A percentile compares a stretch with the other conserved stretches of the same genome.
phyloP scores from a whole-genome alignment of 2,113 vertebrate species.

The Donacobius atricapilla region DNA sequence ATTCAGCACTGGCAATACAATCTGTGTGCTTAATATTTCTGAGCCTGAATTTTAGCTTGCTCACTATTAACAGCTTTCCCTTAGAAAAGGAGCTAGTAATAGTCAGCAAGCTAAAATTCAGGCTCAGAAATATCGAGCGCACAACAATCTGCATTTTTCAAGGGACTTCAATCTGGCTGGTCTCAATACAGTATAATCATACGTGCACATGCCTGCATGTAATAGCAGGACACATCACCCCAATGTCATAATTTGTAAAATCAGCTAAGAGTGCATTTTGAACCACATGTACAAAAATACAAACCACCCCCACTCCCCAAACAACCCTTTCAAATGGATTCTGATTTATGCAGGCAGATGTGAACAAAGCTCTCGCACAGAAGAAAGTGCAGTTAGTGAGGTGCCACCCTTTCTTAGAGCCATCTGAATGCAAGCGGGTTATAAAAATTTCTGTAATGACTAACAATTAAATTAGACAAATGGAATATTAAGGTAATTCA shows the following conservation, averaged over 20 bases:
- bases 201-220: background rate
- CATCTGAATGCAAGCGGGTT: background rate
- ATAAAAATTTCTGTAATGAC: background rate
- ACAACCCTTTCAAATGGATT: background rate
- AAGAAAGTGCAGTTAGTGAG: background rate
- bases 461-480: background rate
- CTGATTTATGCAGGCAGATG: background rate
- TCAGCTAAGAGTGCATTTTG: background rate
- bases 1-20: background rate
- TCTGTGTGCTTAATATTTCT: too few species aligned
- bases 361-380: background rate
- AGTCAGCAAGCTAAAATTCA: too few species aligned
- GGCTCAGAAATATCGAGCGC: too few species aligned
- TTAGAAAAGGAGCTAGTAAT: too few species aligned
- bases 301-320: background rate
- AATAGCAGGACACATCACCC: background rate
- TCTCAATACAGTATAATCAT: background rate
- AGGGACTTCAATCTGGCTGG: background rate
- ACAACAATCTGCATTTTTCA: too few species aligned
- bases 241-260: background rate
- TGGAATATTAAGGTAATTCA: background rate
- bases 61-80: too few species aligned
- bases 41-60: too few species aligned
- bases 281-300: background rate
- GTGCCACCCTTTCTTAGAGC: background rate